Base-by-base conservation (phyloP, 2,113 vertebrate species). In the Amazona guildingii region DNA sequence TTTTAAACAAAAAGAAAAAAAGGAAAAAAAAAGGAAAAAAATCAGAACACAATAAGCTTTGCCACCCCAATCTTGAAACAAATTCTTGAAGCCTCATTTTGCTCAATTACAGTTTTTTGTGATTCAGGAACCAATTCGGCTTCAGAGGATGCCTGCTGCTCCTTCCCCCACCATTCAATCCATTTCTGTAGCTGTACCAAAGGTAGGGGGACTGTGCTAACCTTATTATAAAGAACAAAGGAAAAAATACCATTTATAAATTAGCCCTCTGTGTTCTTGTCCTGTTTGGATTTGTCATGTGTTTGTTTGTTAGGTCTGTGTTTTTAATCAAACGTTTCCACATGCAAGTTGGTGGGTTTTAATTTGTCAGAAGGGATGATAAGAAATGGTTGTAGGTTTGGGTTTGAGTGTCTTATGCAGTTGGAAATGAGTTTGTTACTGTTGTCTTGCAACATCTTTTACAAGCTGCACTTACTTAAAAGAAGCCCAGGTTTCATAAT, bases 111-210 rank as follows among this genome's bases (percentile, higher is more conserved):
- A 97, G 76, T 97, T 96, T 97, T 78, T 97, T 97, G 66, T 93
- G 68, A 91, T 97, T 91, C 97, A 99, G 99, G 99, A 99, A 95
- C 82, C 95, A 96, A 96, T 97, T 48, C 98, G 98, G 94, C 82
- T 98, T 96, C 96, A 97, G 39, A 98, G 98, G 72, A 97, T 97
- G 29, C 98, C 98, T 31, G 83, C 96, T 20, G 97, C 97, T 96
- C 98, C 98, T 44, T 97, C 98, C 96, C 98, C 98, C 94, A 92
- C 96, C 87, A 98, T 98, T 79, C 98, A 98, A 52, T 97, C 98
- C 95, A 98, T 99, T 57, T 85, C 98, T 57, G 96, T 99, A 96
- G 97, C 97, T 88, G 97, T 98, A 92, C 99, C 98, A 92, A 99
- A 99, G 99, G 99, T 99, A 98, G 95, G 95, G 92, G 95, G 86